phyloP scores from a whole-genome alignment of 1,140 invertebrate species.

The Heliconius himera region DNA sequence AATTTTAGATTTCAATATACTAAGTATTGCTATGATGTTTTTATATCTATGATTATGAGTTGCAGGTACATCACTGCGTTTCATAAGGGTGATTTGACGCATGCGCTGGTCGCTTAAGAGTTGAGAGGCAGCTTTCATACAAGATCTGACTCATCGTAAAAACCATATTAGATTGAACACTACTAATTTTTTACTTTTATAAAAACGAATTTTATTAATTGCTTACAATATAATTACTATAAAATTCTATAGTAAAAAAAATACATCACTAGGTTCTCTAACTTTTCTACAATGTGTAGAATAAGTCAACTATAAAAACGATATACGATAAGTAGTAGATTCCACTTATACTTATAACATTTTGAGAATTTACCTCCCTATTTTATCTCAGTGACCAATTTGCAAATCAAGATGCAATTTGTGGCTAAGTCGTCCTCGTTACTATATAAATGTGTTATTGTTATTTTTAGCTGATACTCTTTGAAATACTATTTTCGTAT shows the following conservation, averaged over 20 bases:
- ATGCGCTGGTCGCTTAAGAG: constrained; percentile 10
- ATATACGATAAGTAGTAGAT: too few species aligned
- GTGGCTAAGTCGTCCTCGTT: neutral
- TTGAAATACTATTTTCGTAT: too few species aligned
- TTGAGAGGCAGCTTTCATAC: neutral
- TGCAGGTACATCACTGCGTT: constrained; percentile 14
- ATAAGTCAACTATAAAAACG: too few species aligned
- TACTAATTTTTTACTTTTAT: too few species aligned
- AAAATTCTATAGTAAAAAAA: too few species aligned
- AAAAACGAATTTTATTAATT: too few species aligned
- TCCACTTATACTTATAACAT: neutral
- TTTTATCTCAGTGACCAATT: neutral
- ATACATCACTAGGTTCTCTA: too few species aligned
- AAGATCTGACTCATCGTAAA: constrained; percentile 20
- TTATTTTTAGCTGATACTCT: too few species aligned
- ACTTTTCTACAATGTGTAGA: too few species aligned
- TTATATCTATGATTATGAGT: constrained; percentile 7
- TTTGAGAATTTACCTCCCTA: neutral
- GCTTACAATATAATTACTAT: too few species aligned
- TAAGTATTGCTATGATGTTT: neutral
- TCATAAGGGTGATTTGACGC: constrained; percentile 23
- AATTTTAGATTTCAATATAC: too few species aligned
- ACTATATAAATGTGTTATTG: too few species aligned
- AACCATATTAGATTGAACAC: neutral
- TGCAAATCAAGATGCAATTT: neutral